Percentiles rank a stretch among this genome's conserved stretches.
Conservation (phyloP, 2,888 invertebrate genomes). For the Kuschelorhynchus macadamiae region DNA sequence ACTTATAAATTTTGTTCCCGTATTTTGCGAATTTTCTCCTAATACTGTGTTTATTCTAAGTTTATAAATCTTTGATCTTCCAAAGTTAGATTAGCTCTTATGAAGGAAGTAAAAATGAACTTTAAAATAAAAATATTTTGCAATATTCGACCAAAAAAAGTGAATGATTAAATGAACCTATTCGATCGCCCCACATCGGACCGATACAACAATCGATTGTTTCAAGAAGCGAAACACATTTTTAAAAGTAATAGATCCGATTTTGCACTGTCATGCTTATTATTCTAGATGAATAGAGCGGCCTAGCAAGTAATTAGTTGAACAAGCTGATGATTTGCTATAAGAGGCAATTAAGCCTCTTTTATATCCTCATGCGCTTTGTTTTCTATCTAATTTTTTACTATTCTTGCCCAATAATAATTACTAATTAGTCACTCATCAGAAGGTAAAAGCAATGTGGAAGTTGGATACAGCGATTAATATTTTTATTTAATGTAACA, state of each 20-base stretch:
- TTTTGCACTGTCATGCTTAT: constrained; percentile 47
- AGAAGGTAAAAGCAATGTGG: too few species aligned
- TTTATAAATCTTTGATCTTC: too few species aligned
- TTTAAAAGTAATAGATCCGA: constrained; percentile 26
- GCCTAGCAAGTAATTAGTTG: constrained; percentile 46
- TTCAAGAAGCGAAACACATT: constrained; percentile 18
- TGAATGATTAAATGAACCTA: too few species aligned
- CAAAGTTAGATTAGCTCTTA: too few species aligned
- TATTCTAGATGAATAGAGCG: constrained; percentile 48
- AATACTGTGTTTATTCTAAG: too few species aligned
- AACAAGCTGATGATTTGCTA: constrained; percentile 47
- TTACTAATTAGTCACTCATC: constrained; percentile 23
- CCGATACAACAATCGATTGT: background rate
- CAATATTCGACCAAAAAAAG: too few species aligned
- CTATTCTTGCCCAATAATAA: constrained; percentile 23
- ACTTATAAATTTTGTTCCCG: too few species aligned
- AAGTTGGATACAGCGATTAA: too few species aligned
- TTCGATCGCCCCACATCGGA: background rate
- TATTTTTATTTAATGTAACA: too few species aligned
- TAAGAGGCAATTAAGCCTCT: constrained; percentile 44
- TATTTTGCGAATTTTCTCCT: too few species aligned
- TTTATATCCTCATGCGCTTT: constrained; percentile 31
- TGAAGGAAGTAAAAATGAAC: too few species aligned
- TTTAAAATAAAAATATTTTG: too few species aligned
- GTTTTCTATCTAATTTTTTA: constrained; percentile 26